A percentile compares a stretch with the other conserved stretches of the same genome.
These are phyloP conservation scores for Lasioglossum calceatum DNA, from an alignment of 2,888 invertebrate genomes.

Conservation along the genomic window DNA sequence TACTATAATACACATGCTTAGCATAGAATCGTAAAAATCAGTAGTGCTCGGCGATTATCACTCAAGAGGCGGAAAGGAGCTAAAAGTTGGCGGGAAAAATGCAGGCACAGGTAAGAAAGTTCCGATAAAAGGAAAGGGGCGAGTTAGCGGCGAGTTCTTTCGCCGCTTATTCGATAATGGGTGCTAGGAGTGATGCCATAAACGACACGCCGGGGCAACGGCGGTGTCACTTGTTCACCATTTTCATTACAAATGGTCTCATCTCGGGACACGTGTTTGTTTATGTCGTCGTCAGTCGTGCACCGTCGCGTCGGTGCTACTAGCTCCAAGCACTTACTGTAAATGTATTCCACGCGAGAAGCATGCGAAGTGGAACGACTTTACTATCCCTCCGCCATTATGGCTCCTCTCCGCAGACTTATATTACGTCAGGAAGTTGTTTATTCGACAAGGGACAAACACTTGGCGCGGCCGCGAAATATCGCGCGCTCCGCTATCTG, in stretches of 20 bases:
- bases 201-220: slow-evolving; percentile 42
- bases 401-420: slow-evolving; percentile 50
- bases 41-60: background rate
- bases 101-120: background rate
- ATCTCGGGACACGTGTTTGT: slow-evolving; percentile 70
- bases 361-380: slow-evolving; percentile 61
- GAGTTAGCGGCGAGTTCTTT: slow-evolving; percentile 39
- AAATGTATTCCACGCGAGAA: slow-evolving; percentile 76
- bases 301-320: slow-evolving; percentile 58
- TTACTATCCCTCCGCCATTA: slow-evolving; percentile 62
- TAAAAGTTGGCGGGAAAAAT: too few species aligned
- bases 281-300: slow-evolving; percentile 70
- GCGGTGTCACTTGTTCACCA: slow-evolving; percentile 57
- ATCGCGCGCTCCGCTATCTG: background rate
- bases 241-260: slow-evolving; percentile 73
- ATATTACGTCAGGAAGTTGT: slow-evolving; percentile 57
- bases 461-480: slow-evolving; percentile 14
- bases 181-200: slow-evolving; percentile 53
- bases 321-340: slow-evolving; percentile 59
- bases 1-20: too few species aligned
- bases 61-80: background rate
- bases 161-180: slow-evolving; percentile 56
- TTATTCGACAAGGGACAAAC: slow-evolving; percentile 52
- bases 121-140: slow-evolving; percentile 10
- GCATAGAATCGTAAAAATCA: too few species aligned